Evolutionary conservation across 2,888 invertebrate genomes (phyloP), one percentile per base, ranked within the genome.

Genomic region (Crepidodera aurea): DNA sequence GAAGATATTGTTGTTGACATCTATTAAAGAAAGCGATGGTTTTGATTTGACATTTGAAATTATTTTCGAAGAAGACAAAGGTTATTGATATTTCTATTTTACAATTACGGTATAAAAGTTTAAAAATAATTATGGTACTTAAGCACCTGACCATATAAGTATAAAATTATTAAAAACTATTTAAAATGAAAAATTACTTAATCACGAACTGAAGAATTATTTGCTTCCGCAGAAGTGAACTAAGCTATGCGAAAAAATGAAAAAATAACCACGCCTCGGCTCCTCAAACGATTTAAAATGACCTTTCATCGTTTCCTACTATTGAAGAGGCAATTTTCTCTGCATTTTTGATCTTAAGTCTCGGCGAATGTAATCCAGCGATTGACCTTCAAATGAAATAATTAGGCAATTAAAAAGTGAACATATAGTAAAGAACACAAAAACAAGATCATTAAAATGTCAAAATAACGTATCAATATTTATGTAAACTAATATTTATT

Each of bases 391-490:
- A 34, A 34, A 25, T 22, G 18, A 64, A 60, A 60, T 64, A 64
- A 60, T 59, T 60, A 55, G 63, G 59, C 56, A 60, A 64, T 63
- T 63, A 55, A 63, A 63, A 29, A 62, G 53, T 55, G 51, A 53
- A 57, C 44, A 50, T 42, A 59, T 59, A 51, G 62, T 16, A 29
- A 50, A 54, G 51, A 53, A 56, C 32, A 51, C 54, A 60, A 60
- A 42, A 65, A 64, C 59, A 46, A 44, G 37, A 34, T 39, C 51
- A 34, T 65, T 61, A 65, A 64, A 51, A 62, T 55, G 65, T 65
- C 65, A 55, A 37, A 57, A 54, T 61, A 64, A 60, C 39, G 64
- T 57, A 50, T 58, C 57, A 58, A 58, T 61, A 61, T 61, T 64
- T 64, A 61, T 64, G 58, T 51, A 61, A 62, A 62, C 60, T 51